Percentiles rank a stretch among this genome's conserved stretches.
Conservation (phyloP, 2,113 vertebrate genomes). For the Echinops telfairi region DNA sequence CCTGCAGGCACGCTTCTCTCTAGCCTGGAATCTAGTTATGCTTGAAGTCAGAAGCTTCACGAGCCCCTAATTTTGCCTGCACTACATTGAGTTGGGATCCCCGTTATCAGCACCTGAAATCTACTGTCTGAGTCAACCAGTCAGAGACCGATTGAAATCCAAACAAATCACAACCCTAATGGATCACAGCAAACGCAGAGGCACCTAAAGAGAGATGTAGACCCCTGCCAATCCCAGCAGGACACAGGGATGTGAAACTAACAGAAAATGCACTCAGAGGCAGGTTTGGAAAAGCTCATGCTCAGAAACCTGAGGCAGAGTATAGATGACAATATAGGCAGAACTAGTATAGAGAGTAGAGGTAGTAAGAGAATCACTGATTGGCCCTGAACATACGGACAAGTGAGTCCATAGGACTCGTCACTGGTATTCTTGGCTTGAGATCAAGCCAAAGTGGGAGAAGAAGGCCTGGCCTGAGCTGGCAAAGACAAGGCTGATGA, state of each 20-base stretch:
- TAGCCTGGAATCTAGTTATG: neutral
- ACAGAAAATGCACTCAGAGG: neutral
- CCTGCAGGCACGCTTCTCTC: too few relatives aligned
- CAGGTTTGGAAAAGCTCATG: neutral
- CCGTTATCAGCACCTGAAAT: neutral
- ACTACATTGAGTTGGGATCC: neutral
- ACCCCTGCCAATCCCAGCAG: neutral
- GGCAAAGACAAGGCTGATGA: neutral
- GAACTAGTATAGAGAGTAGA: neutral
- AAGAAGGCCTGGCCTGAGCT: neutral
- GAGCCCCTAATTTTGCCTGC: neutral
- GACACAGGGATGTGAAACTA: neutral
- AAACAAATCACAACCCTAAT: neutral
- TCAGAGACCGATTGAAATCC: neutral
- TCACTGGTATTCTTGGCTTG: neutral
- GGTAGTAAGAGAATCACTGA: neutral
- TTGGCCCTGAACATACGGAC: neutral
- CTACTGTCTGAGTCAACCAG: neutral
- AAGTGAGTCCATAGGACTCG: neutral
- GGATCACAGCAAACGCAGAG: neutral
- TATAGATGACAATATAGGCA: neutral
- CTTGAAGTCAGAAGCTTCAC: neutral
- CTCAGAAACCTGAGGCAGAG: slow-evolving; percentile 30
- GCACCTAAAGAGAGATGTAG: neutral
- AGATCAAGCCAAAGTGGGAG: neutral